Base-by-base conservation (phyloP, 23 tunicate genomes). In the Diplosoma virens region DNA sequence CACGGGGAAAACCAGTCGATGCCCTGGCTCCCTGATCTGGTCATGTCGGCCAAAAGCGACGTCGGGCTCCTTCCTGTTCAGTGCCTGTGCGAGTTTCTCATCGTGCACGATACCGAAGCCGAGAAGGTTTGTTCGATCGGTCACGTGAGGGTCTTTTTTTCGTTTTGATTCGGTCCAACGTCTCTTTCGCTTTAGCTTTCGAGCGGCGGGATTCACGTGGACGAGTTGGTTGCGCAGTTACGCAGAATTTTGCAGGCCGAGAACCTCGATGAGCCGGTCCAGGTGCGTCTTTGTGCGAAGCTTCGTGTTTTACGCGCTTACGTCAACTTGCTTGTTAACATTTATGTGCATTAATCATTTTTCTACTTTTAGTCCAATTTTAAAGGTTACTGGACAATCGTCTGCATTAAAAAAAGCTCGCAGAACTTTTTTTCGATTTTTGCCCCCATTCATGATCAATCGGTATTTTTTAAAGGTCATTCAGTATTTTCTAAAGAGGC, bases 1-100 rank as follows among this genome's bases (percentile, higher is more conserved):
- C 84, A 92, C 61, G 97, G 85, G 30, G 97, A 85, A 28, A 82
- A 92, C 67, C 97, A 92, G 60, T 75, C 86, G 6, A 81, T 92
- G 84, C 66, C 76, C 33, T 92, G 97, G 97, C 78, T 92, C 7
- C 85, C 97, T 3, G 92, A 86, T 27, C 76, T 92, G 24, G 92
- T 92, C 2, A 71, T 83, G 0, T 85, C 91, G 0, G 47, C 90
- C 20, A 73, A 80, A 21, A 90, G 97, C 0, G 91, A 92, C 27
- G 75, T 92, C 3, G 76, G 86, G 24, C 45, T 78, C 33, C 75
- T 92, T 0, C 87, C 87, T 17, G 92, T 92, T 27, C 97, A 92
- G 58, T 92, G 92, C 32, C 66, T 92, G 59, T 92, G 97, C 33
- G 97, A 92, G 54, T 85, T 85, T 60, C 77, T 92, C 11, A 59